Base-by-base conservation (phyloP, 2,797 vertebrate species). In the Tarsius wallacei region DNA sequence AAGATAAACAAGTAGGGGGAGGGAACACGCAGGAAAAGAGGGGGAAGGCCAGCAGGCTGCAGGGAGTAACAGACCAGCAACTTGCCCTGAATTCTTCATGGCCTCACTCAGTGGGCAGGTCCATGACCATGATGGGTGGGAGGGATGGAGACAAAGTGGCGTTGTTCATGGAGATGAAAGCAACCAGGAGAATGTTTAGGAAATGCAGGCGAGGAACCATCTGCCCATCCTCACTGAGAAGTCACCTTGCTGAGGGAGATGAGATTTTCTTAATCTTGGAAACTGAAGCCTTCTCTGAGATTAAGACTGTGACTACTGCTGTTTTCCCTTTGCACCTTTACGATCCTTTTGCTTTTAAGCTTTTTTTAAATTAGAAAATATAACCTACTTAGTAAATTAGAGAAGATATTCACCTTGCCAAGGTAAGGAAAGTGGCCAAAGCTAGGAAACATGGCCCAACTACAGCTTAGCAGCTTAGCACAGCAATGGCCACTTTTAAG, bases 281-380 rank as follows among this genome's bases (percentile, higher is more conserved):
- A 51, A 12, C 71, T 59, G 9, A 87, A 12, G 59, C 68, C 42
- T 66, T 55, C 6, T 83, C 61, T 76, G 87, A 89, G 89, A 42
- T 74, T 51, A 78, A 51, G 5, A 76, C 42, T 82, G 8, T 64
- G 80, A 36, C 33, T 28, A 73, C 55, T 78, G 57, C 42, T 70
- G 17, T 36, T 93, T 76, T 61, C 22, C 31, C 24, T 93, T 70
- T 88, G n/a, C 51, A 90, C 10, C 93, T 76, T 57, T 64, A 66
- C 77, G 68, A 77, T 49, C 33, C 42, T 76, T 61, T 21, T 71
- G 15, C 11, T 57, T 82, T 49, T 76, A 78, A 87, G 9, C 55
- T 5, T 42, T 42, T 42, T 42, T 42, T 42, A 42, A 42, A 42
- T 42, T 42, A 42, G 42, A 42, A 42, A 42, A 42, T 42, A 42